Evolutionary conservation across 2,797 vertebrate species (phyloP).

Genomic region (Etheostoma nigrum): DNA sequence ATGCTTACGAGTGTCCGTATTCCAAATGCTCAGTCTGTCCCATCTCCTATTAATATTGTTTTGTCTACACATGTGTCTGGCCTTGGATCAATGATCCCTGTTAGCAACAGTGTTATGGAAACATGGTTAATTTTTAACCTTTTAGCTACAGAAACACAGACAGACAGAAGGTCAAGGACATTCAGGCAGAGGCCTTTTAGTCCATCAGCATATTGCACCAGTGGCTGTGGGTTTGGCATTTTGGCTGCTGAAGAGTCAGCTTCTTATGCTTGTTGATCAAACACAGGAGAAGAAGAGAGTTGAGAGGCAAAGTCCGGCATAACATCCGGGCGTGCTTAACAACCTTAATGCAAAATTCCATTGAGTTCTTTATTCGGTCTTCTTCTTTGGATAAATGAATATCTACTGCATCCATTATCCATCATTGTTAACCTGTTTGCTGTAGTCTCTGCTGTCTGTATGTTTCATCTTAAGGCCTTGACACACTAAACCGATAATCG

Average conservation of each 20-base stretch:
- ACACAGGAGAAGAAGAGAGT: too few species aligned
- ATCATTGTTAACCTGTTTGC: not conserved
- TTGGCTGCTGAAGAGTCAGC: constrained; percentile 24
- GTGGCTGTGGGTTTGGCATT: constrained; percentile 41
- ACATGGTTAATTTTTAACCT: constrained; percentile 41
- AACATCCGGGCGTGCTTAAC: not conserved
- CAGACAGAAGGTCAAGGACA: constrained; percentile 51
- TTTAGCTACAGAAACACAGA: constrained; percentile 36
- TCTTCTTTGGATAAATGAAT: too few species aligned
- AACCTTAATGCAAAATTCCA: not conserved
- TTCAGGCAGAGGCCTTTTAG: constrained; percentile 25
- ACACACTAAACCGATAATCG: too few species aligned
- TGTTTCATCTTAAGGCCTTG: too few species aligned
- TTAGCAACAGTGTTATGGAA: constrained; percentile 66
- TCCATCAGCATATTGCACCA: constrained; percentile 2
- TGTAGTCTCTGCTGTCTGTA: not conserved
- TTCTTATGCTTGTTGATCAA: constrained; percentile 45
- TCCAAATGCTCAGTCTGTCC: not conserved
- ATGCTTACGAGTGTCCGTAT: not conserved
- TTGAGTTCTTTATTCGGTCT: not conserved
- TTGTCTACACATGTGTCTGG: constrained; percentile 33
- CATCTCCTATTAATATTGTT: constrained; percentile 20
- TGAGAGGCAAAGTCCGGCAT: too few species aligned
- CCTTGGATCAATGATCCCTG: constrained; percentile 54
- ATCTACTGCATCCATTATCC: not conserved